Evolutionary conservation across 2,888 invertebrate genomes (phyloP), one percentile per base, ranked within the genome.

Genomic region (Xylocampa areola): DNA sequence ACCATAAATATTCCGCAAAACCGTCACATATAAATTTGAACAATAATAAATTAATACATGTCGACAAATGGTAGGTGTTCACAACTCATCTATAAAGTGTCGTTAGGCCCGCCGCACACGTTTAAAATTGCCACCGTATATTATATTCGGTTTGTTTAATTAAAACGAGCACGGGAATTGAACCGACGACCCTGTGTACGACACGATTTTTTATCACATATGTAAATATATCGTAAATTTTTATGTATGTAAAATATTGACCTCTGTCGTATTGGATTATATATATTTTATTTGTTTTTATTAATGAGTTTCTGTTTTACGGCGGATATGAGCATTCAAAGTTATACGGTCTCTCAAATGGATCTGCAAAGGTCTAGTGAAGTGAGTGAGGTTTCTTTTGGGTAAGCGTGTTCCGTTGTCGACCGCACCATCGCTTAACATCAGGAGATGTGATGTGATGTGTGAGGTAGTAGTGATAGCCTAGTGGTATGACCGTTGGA

Each of bases 61-160:
- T 54, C 49, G 66, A 77, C 75, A 67, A 66, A 61, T 75, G 69
- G 79, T 82, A 77, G 50, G 61, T 49, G 67, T 67, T 60, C 61
- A 48, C 72, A 74, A 71, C 70, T 77, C 75, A 72, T 74, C 69
- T 76, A 77, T 77, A 76, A 72, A 71, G 66, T 70, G 71, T 71
- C 76, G 74, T 77, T 77, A 70, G 69, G 59, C 48, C 67, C 40
- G 53, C 76, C 76, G 55, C 70, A 72, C 69, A 75, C 72, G 69
- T 75, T 77, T 80, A 80, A 82, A 81, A 83, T 80, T 67, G 77
- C 81, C 75, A 52, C 78, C 84, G 80, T 85, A 86, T 86, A 88
- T 87, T 85, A 87, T 86, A 87, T 88, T 85, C 77, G 82, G 84
- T 85, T 81, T 86, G 87, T 83, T 86, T 89, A 89, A 90, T 89